Conservation (phyloP, 23 tunicate genomes). For the Styela clava region DNA sequence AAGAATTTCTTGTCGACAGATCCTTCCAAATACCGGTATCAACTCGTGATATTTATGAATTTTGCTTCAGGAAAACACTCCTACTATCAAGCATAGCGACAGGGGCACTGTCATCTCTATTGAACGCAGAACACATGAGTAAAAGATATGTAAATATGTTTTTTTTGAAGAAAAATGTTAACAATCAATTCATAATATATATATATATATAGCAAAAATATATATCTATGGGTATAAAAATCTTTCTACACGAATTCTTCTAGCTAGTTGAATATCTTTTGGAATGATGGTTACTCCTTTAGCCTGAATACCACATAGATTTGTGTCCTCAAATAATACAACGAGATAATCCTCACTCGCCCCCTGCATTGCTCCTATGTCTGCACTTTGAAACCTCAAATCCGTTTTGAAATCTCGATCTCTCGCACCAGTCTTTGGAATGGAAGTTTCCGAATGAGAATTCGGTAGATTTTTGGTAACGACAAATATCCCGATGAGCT, state of each 20-base stretch:
- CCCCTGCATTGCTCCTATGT: conserved; percentile 80
- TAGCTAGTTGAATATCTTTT: conserved; percentile 92
- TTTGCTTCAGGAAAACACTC: too few species aligned
- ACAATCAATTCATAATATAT: too few species aligned
- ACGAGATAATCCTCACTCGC: conserved; percentile 95
- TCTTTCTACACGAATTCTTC: conserved; percentile 92
- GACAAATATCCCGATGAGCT: conserved; percentile 86
- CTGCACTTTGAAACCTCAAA: conserved; percentile 89
- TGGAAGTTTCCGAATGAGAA: conserved; percentile 79
- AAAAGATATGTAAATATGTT: too few species aligned
- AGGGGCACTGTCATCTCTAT: too few species aligned
- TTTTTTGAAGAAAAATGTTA: too few species aligned
- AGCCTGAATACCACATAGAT: conserved; percentile 92
- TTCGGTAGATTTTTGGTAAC: conserved; percentile 89
- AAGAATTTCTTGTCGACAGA: too few species aligned
- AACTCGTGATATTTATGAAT: too few species aligned
- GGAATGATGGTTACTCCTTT: conserved; percentile 98
- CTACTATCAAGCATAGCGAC: too few species aligned
- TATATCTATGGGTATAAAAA: conserved; percentile 17
- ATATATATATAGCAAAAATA: too few species aligned
- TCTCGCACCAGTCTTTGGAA: conserved; percentile 88
- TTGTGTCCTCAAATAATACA: conserved; percentile 95
- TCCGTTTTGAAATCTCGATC: conserved; percentile 94
- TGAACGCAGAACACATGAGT: too few species aligned
- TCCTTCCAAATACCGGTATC: too few species aligned